Conservation (phyloP, 37 sponge, comb jelly and placozoan species). For the Ianthella basta region DNA sequence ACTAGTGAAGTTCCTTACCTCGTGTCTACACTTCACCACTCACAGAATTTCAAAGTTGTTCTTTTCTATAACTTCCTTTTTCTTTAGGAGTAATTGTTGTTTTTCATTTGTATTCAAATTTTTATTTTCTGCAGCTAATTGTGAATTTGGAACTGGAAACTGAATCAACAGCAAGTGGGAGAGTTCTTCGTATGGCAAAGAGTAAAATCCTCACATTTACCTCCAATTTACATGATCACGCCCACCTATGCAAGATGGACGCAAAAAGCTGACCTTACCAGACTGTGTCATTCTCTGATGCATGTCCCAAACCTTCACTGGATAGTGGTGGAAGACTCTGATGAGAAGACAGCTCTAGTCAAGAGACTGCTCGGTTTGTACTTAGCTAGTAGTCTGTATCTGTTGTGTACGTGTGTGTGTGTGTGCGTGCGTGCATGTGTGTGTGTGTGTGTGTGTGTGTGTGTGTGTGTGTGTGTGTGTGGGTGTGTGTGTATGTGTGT, state of each 20-base stretch:
- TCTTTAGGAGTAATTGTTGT: too few relatives aligned
- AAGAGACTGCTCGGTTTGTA: conserved; percentile 46
- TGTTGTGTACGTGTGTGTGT: background rate
- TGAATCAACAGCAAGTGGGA: background rate
- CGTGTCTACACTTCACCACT: too few relatives aligned
- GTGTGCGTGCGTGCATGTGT: background rate
- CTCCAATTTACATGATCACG: conserved; percentile 86
- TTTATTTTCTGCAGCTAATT: too few relatives aligned
- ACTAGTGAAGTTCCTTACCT: too few relatives aligned
- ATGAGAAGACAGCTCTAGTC: conserved; percentile 74
- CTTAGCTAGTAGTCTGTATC: background rate
- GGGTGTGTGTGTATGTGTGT: too few relatives aligned
- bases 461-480: too few relatives aligned
- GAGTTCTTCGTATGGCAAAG: background rate
- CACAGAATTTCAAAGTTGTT: too few relatives aligned
- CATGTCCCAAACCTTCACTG: conserved; percentile 85
- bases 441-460: too few relatives aligned
- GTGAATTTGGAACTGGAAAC: background rate
- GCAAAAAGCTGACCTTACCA: conserved; percentile 93
- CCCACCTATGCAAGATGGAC: conserved; percentile 94
- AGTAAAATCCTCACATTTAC: background rate
- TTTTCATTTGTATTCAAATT: too few relatives aligned
- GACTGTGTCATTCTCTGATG: conserved; percentile 90
- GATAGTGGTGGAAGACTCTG: conserved; percentile 94
- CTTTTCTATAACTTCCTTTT: too few relatives aligned